A percentile compares a stretch with the other conserved stretches of the same genome.
phyloP scores from a whole-genome alignment of 2,888 invertebrate genomes.

The Polyommatus iphigenia region DNA sequence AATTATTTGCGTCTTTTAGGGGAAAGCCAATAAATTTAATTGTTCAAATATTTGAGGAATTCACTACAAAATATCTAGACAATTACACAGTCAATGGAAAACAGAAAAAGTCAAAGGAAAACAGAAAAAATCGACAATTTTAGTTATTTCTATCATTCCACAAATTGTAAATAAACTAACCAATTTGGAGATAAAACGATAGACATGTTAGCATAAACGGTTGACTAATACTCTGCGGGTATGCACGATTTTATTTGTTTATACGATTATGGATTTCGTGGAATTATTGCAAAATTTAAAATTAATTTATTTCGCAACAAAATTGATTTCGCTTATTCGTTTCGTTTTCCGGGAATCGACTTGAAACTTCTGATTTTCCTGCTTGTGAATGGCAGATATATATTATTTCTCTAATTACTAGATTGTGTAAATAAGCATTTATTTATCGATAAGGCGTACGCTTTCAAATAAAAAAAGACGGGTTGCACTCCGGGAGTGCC shows the following conservation, averaged over 20 bases:
- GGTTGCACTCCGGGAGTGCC: too few species aligned
- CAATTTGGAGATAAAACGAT: not conserved
- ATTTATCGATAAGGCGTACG: not conserved
- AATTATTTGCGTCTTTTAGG: not conserved
- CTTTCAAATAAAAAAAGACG: too few species aligned
- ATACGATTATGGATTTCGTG: not conserved
- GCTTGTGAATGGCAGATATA: not conserved
- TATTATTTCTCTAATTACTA: not conserved
- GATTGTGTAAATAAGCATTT: not conserved
- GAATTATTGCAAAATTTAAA: not conserved
- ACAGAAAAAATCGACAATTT: not conserved
- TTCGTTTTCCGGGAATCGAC: not conserved
- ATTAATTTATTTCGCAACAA: not conserved
- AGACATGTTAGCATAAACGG: not conserved
- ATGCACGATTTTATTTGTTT: not conserved
- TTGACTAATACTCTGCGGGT: too few species aligned
- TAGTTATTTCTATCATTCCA: not conserved
- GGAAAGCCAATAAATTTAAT: not conserved
- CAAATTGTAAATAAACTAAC: not conserved
- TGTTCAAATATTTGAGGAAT: not conserved
- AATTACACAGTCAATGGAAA: not conserved
- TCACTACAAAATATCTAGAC: too few species aligned
- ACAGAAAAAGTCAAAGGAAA: too few species aligned
- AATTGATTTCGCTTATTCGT: constrained; percentile 11
- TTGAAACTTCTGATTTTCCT: not conserved